Base-by-base conservation (phyloP, 92 coral and sea anemone species). In the Phenganax stokvisi region DNA sequence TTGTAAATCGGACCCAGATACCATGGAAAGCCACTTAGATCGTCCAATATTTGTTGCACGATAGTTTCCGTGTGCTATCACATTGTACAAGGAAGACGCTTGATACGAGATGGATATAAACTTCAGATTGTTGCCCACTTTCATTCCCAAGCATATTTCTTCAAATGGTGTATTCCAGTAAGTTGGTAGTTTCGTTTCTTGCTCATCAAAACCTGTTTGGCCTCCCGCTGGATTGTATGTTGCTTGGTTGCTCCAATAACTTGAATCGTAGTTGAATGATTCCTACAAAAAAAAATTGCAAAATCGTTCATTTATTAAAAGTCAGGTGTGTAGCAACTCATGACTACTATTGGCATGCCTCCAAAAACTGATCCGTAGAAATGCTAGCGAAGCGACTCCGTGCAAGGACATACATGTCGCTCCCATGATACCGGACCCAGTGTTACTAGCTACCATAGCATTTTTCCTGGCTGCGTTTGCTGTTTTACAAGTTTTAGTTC, bases 141-240 rank as follows among this genome's bases (percentile, higher is more conserved):
- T 86, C 79, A 75, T 82, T 76, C 84, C 86, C 12, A 86, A 53
- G 54, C 89, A 86, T 64, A 76, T 44, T 80, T 77, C 28, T 28
- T 12, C 13, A 28, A 61, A 61, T 15, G 67, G 67, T 12, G 67
- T 61, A 28, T 61, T 61, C 81, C 58, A 73, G 81, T 73, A 85
- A 7, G 85, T 80, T 65, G 76, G 54, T 25, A 81, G 54, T 27
- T 67, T 83, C 3, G 89, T 68, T 56, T 81, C 58, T 17, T 82
- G 25, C 59, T 10, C 25, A 62, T 82, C 82, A 3, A 83, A 67
- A n/a, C 89, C 89, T 51, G 84, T 68, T 17, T 37, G 62, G 12
- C 89, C 89, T 54, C 84, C 86, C 8, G 1, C 67, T 0, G 13
- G 9, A 31, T 83, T 76, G 70, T 31, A 76, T n/a, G 10, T 55